These are phyloP conservation scores for Parus major DNA, from an alignment of 2,113 vertebrate genomes.

Conservation along the genomic window DNA sequence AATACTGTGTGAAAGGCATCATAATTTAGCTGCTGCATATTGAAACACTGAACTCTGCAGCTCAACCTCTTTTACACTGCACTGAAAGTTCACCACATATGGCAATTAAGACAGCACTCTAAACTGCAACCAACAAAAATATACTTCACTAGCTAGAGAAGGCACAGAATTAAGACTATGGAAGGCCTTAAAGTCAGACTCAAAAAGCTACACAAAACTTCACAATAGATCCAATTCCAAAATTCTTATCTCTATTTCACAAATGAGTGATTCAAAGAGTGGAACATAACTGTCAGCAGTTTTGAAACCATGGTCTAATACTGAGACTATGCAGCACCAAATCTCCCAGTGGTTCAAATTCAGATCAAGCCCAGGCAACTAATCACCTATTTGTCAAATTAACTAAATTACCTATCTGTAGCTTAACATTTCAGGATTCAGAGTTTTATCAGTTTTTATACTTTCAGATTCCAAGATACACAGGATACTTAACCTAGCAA, in stretches of 20 bases:
- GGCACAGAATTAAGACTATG: not conserved
- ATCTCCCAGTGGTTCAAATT: not conserved
- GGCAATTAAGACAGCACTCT: not conserved
- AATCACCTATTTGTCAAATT: not conserved
- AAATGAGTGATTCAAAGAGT: not conserved
- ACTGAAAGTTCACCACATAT: not conserved
- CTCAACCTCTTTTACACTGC: not conserved
- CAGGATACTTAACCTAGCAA: not conserved
- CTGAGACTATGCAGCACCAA: not conserved
- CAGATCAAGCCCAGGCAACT: not conserved
- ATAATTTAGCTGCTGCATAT: not conserved
- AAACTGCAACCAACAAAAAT: not conserved
- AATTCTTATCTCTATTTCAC: not conserved
- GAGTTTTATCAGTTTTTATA: not conserved
- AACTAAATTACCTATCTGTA: not conserved
- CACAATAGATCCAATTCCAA: not conserved
- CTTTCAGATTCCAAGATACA: not conserved
- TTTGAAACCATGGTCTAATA: slow-evolving; percentile 8
- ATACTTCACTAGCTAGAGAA: not conserved
- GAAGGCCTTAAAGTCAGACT: not conserved
- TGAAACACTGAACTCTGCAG: not conserved
- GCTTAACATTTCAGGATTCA: not conserved
- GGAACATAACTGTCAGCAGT: not conserved
- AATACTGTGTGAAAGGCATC: not conserved
- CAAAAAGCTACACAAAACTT: not conserved